Evolutionary conservation across 23 tunicate genomes (phyloP), one percentile per base, ranked within the genome.

Genomic region (Pegea sp.): DNA sequence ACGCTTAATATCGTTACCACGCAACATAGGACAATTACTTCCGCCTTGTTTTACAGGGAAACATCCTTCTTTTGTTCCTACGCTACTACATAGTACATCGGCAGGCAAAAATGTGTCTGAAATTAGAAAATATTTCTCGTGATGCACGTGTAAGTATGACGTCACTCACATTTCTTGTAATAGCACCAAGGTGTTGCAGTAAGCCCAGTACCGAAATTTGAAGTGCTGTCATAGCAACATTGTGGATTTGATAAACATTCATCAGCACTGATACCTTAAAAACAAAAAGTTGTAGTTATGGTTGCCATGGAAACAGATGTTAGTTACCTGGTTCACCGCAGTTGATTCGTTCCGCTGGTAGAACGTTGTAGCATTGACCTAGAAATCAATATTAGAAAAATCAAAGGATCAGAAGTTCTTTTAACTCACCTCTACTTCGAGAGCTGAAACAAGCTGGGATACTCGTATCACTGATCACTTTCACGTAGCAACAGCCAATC

Each of bases 281-380:
- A 7, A 34, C 6, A 0, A 1, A 34, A 20, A 38, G 19, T 16
- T 59, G n/a, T n/a, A n/a, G n/a, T n/a, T 42, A 16, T 44, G 18
- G 11, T 43, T 8, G 11, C 24, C 57, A 7, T 13, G 21, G 27
- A 6, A 26, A 56, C 6, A 6, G 25, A 6, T 22, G 46, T 24
- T 22, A 24, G 34, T 54, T 67, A 80, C 93, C 95, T 57, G 67
- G 57, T 50, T 30, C 28, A 0, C 95, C 95, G 43, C 95, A 84
- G 33, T 84, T 84, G 34, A 25, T 29, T 74, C 84, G 49, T 42
- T 84, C 68, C 0, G 31, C 54, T 4, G 42, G 46, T 0, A 71
- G 61, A 57, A 84, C 72, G 23, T 54, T 56, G 63, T 73, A 57
- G 42, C 95, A 84, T 58, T 84, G 95, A 1, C 95, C 95, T 84